Evolutionary conservation across 2,888 invertebrate species (phyloP).

Genomic region (Ornithoptera alexandrae): DNA sequence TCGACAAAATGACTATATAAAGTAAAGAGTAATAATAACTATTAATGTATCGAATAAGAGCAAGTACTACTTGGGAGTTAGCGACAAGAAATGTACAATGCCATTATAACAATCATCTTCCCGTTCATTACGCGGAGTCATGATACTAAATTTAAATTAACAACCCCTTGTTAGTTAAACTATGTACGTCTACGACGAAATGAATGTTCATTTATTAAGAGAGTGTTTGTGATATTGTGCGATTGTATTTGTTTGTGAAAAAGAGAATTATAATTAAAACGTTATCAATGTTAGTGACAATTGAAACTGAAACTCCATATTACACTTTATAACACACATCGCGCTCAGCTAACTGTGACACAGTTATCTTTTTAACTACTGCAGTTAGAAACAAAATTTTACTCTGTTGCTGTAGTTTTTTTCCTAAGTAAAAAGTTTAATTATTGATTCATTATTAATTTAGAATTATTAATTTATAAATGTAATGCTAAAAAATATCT

Average conservation of each 20-base stretch:
- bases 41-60: neutral
- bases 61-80: conserved; percentile 36
- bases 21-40: neutral
- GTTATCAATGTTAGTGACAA: neutral
- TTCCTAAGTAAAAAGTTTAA: no score
- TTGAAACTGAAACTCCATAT: neutral
- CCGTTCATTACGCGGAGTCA: conserved; percentile 74
- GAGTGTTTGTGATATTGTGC: conserved; percentile 48
- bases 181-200: conserved; percentile 63
- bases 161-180: conserved; percentile 76
- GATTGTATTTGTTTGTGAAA: conserved; percentile 21
- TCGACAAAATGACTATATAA: neutral
- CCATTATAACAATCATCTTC: conserved; percentile 77
- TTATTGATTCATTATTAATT: no score
- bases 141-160: conserved; percentile 80
- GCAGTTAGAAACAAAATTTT: no score
- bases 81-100: conserved; percentile 58
- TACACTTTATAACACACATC: neutral
- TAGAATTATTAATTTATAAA: no score
- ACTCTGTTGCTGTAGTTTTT: no score
- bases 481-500: no score
- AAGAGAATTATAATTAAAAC: neutral
- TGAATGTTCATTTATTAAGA: conserved; percentile 71
- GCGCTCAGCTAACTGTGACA: no score
- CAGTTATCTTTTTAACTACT: no score